Evolutionary conservation across 2,113 vertebrate species (phyloP).

Genomic region (Odontophorus gujanensis): DNA sequence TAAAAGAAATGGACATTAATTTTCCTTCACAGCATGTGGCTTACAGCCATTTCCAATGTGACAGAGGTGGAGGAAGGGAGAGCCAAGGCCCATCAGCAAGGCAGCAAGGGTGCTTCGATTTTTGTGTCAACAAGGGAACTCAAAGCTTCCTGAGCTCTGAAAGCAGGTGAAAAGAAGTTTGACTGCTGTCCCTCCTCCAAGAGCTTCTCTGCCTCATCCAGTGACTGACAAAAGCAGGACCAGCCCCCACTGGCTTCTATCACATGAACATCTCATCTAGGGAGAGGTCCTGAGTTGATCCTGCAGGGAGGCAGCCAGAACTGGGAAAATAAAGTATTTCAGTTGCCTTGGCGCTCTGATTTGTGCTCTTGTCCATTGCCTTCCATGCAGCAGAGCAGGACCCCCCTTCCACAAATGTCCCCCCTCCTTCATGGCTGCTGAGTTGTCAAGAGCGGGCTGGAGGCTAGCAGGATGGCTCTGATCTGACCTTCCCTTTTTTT

Average conservation of each 20-base stretch:
- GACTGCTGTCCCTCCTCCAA: background rate
- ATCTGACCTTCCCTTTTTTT: background rate
- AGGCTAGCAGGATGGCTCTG: background rate
- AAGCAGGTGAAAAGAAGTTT: background rate
- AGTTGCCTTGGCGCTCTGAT: rapidly evolving
- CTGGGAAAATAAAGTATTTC: background rate
- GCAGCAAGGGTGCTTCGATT: too few species aligned
- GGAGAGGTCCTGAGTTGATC: rapidly evolving
- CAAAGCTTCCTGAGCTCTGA: background rate
- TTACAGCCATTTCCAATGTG: rapidly evolving
- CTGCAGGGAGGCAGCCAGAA: background rate
- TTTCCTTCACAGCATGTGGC: background rate
- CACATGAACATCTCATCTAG: rapidly evolving
- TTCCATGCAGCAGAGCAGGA: background rate
- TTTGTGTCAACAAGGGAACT: rapidly evolving
- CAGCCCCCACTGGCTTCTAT: background rate
- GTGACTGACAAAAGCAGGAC: background rate
- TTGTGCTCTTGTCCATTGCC: background rate
- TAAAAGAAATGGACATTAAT: background rate
- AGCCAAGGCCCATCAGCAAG: background rate
- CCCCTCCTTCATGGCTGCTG: background rate
- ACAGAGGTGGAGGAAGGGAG: background rate
- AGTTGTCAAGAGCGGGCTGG: background rate
- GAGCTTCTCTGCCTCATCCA: background rate
- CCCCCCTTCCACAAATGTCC: background rate